Conservation (phyloP, 2,113 vertebrate genomes). For the Psophia crepitans region DNA sequence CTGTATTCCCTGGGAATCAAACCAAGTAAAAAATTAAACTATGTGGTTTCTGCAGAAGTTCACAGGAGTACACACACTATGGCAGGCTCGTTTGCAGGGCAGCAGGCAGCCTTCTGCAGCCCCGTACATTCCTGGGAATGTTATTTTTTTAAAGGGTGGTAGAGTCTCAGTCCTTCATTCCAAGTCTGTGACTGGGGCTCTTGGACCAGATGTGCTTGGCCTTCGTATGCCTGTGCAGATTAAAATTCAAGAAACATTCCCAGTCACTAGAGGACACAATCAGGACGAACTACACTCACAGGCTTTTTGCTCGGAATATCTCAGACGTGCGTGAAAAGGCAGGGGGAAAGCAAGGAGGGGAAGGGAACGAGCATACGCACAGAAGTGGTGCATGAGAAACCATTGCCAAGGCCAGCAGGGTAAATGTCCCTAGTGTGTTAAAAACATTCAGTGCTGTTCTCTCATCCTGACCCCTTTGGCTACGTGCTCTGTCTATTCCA, state of each 20-base stretch:
- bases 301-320: neutral
- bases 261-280: neutral
- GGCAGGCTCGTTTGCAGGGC: neutral
- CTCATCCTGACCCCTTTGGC: slow-evolving; percentile 14
- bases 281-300: neutral
- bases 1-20: neutral
- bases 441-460: neutral
- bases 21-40: neutral
- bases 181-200: neutral
- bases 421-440: neutral
- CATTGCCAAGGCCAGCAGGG: slow-evolving; percentile 10
- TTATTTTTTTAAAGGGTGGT: neutral
- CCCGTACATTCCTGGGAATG: neutral
- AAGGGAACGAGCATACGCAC: neutral
- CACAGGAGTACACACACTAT: neutral
- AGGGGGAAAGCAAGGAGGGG: neutral
- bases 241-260: neutral
- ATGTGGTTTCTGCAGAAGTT: neutral
- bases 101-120: neutral
- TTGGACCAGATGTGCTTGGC: neutral
- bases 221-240: neutral
- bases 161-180: neutral
- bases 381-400: slow-evolving; percentile 4
- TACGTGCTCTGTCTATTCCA: neutral
- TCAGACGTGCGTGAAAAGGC: neutral